Percentiles rank a stretch among this genome's conserved stretches.
These are phyloP conservation scores for Tachina grossa DNA, from an alignment of 2,888 invertebrate genomes.

Conservation along the genomic window DNA sequence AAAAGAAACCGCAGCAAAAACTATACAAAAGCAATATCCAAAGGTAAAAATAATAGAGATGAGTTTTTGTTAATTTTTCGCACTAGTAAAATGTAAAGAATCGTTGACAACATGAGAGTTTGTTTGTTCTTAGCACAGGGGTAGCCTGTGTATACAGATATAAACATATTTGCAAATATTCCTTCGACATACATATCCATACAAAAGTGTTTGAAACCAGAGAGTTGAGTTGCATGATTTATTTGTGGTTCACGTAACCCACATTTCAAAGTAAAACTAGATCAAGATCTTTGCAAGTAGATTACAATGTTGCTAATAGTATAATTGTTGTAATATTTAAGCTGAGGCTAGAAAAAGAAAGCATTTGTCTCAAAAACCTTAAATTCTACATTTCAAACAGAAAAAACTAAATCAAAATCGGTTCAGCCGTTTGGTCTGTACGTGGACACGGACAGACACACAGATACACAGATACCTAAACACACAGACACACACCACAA, in stretches of 20 bases:
- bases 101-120: conserved; percentile 46
- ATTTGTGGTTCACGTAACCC: conserved; percentile 24
- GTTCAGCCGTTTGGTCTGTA: no score
- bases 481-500: no score
- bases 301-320: background rate
- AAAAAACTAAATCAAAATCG: no score
- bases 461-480: no score
- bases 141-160: conserved; percentile 11
- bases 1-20: conserved; percentile 13
- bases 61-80: conserved; percentile 8
- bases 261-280: conserved; percentile 43
- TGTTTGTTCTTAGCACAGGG: conserved; percentile 2
- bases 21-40: conserved; percentile 10
- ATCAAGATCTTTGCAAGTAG: conserved; percentile 50
- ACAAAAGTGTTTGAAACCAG: conserved; percentile 10
- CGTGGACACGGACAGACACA: no score
- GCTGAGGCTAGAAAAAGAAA: no score
- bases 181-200: background rate
- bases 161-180: background rate
- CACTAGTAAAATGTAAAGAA: conserved; percentile 32
- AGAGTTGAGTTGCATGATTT: conserved; percentile 21
- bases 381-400: no score
- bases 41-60: conserved; percentile 56
- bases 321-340: background rate
- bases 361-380: no score